phyloP scores from a whole-genome alignment of 2,797 vertebrate genomes.

The Alauda arvensis region DNA sequence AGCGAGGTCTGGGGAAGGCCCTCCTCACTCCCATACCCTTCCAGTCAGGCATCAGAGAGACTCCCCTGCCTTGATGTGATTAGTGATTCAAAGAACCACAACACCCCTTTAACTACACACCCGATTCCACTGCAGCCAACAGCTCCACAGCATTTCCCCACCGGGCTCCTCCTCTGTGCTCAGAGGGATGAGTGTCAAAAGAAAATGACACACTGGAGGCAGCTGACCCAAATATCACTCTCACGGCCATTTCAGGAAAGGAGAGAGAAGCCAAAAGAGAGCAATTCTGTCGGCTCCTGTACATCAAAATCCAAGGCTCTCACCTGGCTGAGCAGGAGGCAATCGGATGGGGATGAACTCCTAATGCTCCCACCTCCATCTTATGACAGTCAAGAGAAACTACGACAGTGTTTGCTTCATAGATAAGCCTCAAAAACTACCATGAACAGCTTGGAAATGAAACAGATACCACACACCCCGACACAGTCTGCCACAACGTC shows the following conservation, averaged over 20 bases:
- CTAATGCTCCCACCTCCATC: not conserved
- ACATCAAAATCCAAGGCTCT: not conserved
- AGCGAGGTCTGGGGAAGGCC: not conserved
- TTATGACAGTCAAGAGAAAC: not conserved
- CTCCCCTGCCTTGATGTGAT: not conserved
- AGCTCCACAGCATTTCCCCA: not conserved
- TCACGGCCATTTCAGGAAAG: not conserved
- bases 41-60: not conserved
- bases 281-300: constrained; percentile 18
- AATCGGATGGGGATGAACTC: not conserved
- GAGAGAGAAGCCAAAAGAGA: constrained; percentile 25
- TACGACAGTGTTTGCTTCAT: not conserved
- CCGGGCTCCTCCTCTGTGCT: not conserved
- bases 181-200: constrained; percentile 32
- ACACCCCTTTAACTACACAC: not conserved
- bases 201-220: constrained; percentile 21
- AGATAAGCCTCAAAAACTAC: not conserved
- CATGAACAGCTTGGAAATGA: not conserved
- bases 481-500: not conserved
- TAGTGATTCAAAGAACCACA: not conserved
- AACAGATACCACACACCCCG: not conserved
- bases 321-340: not conserved
- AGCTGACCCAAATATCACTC: constrained; percentile 56
- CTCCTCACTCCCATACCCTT: accelerated
- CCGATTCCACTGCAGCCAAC: not conserved